Percentiles rank a stretch among this genome's conserved stretches.
Conservation (phyloP, 2,797 vertebrate genomes). For the Xenentodon cancila region DNA sequence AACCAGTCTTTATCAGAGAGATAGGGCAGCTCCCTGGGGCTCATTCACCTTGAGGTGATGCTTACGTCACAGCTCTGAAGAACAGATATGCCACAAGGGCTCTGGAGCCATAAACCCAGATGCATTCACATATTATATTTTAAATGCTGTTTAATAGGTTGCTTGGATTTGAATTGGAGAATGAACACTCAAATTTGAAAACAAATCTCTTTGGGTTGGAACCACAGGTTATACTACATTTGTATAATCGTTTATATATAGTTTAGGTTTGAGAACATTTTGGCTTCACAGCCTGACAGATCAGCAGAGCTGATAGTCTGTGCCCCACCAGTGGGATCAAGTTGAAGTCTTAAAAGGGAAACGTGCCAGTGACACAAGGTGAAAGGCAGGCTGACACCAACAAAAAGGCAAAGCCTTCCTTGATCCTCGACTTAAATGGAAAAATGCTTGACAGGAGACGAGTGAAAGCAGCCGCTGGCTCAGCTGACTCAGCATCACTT, state of each 20-base stretch:
- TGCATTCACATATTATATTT: background rate
- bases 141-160: no score
- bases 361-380: conserved; percentile 26
- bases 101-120: conserved; percentile 6
- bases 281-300: background rate
- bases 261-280: no score
- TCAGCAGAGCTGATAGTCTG: background rate
- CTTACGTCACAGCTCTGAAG: conserved; percentile 64
- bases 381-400: conserved; percentile 19
- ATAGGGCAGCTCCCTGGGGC: conserved; percentile 58
- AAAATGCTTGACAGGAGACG: conserved; percentile 18
- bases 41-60: conserved; percentile 74
- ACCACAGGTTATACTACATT: no score
- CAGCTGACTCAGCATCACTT: conserved; percentile 10
- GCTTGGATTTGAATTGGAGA: no score
- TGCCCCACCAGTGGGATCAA: background rate
- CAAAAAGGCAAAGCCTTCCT: conserved; percentile 7
- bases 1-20: conserved; percentile 58
- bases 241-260: no score
- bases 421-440: conserved; percentile 1
- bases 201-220: no score
- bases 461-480: conserved; percentile 56
- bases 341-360: background rate
- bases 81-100: conserved; percentile 29
- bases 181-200: no score